These are phyloP conservation scores for Urocyon cinereoargenteus DNA, from an alignment of 2,797 vertebrate species.

Conservation along the genomic window DNA sequence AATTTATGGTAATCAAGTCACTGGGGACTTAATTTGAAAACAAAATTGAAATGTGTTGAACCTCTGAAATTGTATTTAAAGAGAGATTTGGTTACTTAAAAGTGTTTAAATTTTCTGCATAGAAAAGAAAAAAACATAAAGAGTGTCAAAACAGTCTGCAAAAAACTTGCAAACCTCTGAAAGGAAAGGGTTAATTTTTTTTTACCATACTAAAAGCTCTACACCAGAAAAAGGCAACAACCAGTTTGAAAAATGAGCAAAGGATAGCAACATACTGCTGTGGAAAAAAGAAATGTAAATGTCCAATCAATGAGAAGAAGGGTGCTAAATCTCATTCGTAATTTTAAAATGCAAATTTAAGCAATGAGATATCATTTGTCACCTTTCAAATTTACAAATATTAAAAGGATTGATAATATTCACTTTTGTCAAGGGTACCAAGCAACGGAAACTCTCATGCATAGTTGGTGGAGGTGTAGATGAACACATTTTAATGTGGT, in stretches of 20 bases:
- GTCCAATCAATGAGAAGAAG: not conserved
- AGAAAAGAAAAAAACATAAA: not conserved
- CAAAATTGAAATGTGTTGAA: conserved; percentile 55
- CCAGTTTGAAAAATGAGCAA: conserved; percentile 31
- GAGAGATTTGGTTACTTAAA: conserved; percentile 30
- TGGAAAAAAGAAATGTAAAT: conserved; percentile 42
- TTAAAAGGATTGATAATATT: conserved; percentile 27
- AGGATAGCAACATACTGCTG: not conserved
- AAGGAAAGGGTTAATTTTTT: not conserved
- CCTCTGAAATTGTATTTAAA: conserved; percentile 22
- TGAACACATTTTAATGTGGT: not conserved
- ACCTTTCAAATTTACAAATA: conserved; percentile 43
- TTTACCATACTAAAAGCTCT: not conserved
- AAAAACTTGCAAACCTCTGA: not conserved
- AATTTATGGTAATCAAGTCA: conserved; percentile 17
- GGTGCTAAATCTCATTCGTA: not conserved
- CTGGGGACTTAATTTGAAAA: not conserved
- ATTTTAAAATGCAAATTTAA: conserved; percentile 70
- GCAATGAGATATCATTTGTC: conserved; percentile 45
- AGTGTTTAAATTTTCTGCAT: not conserved
- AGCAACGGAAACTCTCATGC: not conserved
- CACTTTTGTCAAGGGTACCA: not conserved
- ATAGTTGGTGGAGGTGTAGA: not conserved
- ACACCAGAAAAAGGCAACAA: not conserved
- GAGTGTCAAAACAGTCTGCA: not conserved